phyloP scores from a whole-genome alignment of 2,797 vertebrate species.

The Morus bassanus region DNA sequence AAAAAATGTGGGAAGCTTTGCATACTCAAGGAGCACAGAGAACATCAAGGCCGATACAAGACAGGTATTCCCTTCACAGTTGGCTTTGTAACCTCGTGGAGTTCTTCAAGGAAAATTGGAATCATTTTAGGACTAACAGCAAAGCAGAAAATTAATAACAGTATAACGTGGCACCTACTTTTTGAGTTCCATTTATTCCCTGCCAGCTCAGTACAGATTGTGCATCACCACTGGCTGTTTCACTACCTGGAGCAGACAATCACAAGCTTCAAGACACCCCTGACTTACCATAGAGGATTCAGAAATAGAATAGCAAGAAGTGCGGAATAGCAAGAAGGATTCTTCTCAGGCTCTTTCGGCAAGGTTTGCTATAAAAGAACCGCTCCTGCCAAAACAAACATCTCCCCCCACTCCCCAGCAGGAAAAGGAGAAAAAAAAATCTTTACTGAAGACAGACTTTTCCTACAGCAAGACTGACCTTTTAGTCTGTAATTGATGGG shows the following conservation, averaged over 20 bases:
- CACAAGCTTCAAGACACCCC: background rate
- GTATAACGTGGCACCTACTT: background rate
- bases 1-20: background rate
- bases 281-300: background rate
- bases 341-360: background rate
- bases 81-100: background rate
- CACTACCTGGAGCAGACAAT: background rate
- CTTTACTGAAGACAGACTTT: slow-evolving; percentile 8
- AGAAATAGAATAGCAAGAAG: background rate
- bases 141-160: background rate
- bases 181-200: background rate
- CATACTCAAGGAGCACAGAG: background rate
- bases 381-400: slow-evolving; percentile 10
- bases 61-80: background rate
- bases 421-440: background rate
- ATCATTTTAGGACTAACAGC: background rate
- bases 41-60: background rate
- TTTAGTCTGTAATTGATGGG: slow-evolving; percentile 57
- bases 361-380: background rate
- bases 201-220: background rate
- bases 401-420: background rate
- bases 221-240: background rate
- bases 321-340: background rate
- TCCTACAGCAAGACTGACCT: slow-evolving; percentile 10
- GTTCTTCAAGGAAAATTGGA: background rate